Percentiles rank a stretch among this genome's conserved stretches.
Evolutionary conservation across 2,888 invertebrate genomes (phyloP).

Genomic region (Melanotus villosus): DNA sequence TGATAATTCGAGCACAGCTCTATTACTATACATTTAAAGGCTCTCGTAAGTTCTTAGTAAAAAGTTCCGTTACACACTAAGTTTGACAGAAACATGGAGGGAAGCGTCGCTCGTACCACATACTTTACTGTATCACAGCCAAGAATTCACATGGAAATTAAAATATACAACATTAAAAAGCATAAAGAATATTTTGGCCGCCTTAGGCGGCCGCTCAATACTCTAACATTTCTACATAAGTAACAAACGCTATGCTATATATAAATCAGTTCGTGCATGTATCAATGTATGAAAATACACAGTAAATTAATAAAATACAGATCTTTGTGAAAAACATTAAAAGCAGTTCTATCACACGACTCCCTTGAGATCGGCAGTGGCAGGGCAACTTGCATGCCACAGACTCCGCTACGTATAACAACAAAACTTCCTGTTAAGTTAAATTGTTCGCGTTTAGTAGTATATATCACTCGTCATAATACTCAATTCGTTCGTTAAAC

Average conservation of each 20-base stretch:
- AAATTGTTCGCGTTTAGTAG: conserved; percentile 63
- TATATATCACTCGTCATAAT: conserved; percentile 62
- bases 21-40: background rate
- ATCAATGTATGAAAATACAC: conserved; percentile 58
- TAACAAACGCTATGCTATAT: conserved; percentile 59
- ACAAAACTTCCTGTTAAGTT: conserved; percentile 51
- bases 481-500: conserved; percentile 57
- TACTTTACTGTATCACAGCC: conserved; percentile 70
- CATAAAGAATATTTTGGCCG: conserved; percentile 56
- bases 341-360: conserved; percentile 68
- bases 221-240: conserved; percentile 59
- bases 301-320: conserved; percentile 65
- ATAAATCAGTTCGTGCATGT: conserved; percentile 62
- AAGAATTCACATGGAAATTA: conserved; percentile 68
- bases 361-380: conserved; percentile 65
- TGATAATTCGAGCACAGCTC: background rate
- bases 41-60: background rate
- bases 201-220: conserved; percentile 48
- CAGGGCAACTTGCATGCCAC: conserved; percentile 43
- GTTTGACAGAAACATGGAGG: conserved; percentile 61
- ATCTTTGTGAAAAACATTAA: conserved; percentile 67
- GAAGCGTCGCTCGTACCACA: conserved; percentile 66
- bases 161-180: conserved; percentile 61
- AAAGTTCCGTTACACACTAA: conserved; percentile 36
- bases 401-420: conserved; percentile 56